phyloP scores from a whole-genome alignment of 2,113 vertebrate species.

The Chionis minor region DNA sequence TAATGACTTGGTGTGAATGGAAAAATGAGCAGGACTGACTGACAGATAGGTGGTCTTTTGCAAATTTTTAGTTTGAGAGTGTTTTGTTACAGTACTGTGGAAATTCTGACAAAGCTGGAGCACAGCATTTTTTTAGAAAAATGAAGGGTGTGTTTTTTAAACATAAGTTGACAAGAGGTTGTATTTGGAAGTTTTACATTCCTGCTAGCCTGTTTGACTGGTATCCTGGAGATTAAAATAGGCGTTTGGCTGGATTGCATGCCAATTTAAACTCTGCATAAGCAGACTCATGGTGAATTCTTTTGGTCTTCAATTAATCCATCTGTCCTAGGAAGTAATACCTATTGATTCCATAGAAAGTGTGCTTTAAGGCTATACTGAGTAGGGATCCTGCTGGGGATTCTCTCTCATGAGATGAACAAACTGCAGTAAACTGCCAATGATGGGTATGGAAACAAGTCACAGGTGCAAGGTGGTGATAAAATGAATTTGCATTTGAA shows the following conservation, averaged over 20 bases:
- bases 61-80: background rate
- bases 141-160: background rate
- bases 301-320: background rate
- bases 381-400: background rate
- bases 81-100: background rate
- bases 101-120: background rate
- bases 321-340: background rate
- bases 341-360: background rate
- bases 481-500: conserved; percentile 31
- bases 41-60: background rate
- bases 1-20: background rate
- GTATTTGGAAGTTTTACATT: background rate
- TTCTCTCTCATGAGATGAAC: background rate
- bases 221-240: background rate
- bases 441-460: background rate
- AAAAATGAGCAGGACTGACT: background rate
- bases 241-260: background rate
- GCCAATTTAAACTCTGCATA: background rate
- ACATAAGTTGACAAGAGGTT: background rate
- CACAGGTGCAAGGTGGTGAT: conserved; percentile 21
- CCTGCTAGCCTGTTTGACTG: background rate
- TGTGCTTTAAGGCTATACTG: background rate
- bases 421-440: background rate
- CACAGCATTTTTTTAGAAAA: background rate
- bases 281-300: background rate